Evolutionary conservation across 2,113 vertebrate genomes (phyloP).

Genomic region (human): GRCh38 chr12:132042001-132042500

Average conservation of each 20-base stretch:
- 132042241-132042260: background rate
- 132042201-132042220: background rate
- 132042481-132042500: rapidly evolving
- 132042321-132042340: rapidly evolving
- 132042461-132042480: too few species aligned
- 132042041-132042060: background rate
- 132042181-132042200: background rate
- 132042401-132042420: rapidly evolving
- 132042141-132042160: background rate
- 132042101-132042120: background rate
- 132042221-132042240: background rate
- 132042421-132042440: background rate
- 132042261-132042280: background rate
- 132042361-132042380: background rate
- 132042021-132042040: too few species aligned
- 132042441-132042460: background rate
- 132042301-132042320: background rate
- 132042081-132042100: background rate
- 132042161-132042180: background rate
- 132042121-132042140: background rate
- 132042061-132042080: background rate
- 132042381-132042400: rapidly evolving
- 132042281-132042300: background rate
- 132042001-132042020: background rate
- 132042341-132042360: background rate